Base-by-base conservation (phyloP, 2,888 invertebrate genomes). In the Graphium colonna region DNA sequence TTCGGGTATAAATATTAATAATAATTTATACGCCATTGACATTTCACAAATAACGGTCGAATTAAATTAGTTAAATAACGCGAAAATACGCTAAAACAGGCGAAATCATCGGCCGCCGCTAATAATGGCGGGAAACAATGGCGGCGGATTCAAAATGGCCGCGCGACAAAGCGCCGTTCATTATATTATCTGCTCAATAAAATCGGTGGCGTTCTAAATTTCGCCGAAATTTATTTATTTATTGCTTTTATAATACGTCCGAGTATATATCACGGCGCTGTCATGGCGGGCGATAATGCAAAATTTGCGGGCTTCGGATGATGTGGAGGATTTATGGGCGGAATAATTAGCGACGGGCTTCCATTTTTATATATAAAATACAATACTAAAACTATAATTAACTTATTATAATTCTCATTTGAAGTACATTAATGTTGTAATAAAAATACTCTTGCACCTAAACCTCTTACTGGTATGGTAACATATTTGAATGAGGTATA, bases 201-300 rank as follows among this genome's bases (percentile, higher is more conserved):
- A 78, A 81, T 79, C 73, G 77, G 71, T 70, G 62, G 70, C 70
- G 79, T 85, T 86, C 88, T 88, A 89, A 89, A 87, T 87, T 84
- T 36, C 77, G 73, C 73, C 74, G 69, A 78, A 79, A 85, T 85
- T 82, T 85, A 89, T 87, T 84, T 88, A 88, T 89, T 88, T 87
- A 87, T 84, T 82, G 82, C 88, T 82, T 86, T 87, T 86, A 88
- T 89, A 86, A 88, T 87, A 84, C 83, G 80, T 80, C 79, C 77
- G 82, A 77, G 79, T 84, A 86, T 88, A 88, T 89, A 88, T 89
- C 88, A 89, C 76, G 60, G 68, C 68, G 63, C 83, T 89, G 89
- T 87, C 89, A 83, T 81, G 75, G 77, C 75, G 77, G 75, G 83
- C 84, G 88, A 88, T 89, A 89, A 89, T 89, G 86, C 86, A 83